phyloP scores from a whole-genome alignment of 2,888 invertebrate species.

The Nyleta sp. region DNA sequence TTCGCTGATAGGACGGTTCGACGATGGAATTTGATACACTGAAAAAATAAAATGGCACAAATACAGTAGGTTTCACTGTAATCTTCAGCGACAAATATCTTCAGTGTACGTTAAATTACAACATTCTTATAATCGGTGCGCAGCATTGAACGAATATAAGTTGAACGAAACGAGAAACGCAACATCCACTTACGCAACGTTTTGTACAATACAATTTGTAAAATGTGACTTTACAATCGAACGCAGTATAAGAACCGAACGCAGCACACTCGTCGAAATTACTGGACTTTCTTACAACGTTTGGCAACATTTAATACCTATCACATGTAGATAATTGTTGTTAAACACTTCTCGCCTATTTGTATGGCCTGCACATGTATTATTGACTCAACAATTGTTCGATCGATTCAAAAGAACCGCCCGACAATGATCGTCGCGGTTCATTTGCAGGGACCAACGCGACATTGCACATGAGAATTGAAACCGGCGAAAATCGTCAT shows the following conservation, averaged over 20 bases:
- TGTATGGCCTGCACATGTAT: slow-evolving; percentile 52
- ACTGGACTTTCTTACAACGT: slow-evolving; percentile 33
- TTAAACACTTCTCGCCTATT: slow-evolving; percentile 49
- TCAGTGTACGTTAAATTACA: slow-evolving; percentile 2
- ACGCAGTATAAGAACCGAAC: neutral
- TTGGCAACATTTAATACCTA: slow-evolving; percentile 60
- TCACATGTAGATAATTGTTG: slow-evolving; percentile 56
- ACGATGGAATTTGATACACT: neutral
- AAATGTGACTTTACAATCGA: slow-evolving; percentile 18
- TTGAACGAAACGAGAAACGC: neutral
- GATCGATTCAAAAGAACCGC: slow-evolving; percentile 9
- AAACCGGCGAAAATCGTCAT: slow-evolving; percentile 9
- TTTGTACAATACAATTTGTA: slow-evolving; percentile 32
- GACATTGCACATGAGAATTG: slow-evolving; percentile 6
- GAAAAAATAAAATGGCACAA: neutral
- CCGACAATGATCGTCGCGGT: neutral
- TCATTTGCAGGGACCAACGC: slow-evolving; percentile 1
- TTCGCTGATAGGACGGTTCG: too few relatives aligned
- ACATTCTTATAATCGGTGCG: slow-evolving; percentile 1
- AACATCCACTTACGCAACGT: slow-evolving; percentile 17
- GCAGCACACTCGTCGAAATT: neutral
- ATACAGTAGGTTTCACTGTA: neutral
- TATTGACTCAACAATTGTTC: slow-evolving; percentile 37
- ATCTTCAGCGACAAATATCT: neutral
- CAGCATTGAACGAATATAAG: slow-evolving; percentile 1